Percentiles rank a stretch among this genome's conserved stretches.
Conservation (phyloP, 2,797 vertebrate genomes). For the Taenioides sp. region DNA sequence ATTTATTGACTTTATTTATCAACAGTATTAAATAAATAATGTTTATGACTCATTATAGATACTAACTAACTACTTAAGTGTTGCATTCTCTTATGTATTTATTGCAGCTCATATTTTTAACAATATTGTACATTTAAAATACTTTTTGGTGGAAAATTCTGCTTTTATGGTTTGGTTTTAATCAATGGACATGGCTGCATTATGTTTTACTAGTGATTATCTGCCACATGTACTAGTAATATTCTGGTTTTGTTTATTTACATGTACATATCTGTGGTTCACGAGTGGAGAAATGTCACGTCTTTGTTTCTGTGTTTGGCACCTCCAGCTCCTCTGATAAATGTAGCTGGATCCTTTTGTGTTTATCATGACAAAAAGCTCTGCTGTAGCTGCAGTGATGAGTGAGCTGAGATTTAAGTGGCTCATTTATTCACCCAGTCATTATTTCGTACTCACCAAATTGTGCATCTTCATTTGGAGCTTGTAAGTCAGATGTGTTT, state of each 20-base stretch:
- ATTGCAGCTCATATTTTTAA: no score
- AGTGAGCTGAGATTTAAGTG: conserved; percentile 66
- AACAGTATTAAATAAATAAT: no score
- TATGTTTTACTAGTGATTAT: no score
- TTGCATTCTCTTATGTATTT: no score
- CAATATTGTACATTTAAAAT: no score
- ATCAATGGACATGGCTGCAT: no score
- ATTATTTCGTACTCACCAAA: conserved; percentile 50
- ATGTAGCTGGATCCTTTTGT: conserved; percentile 43
- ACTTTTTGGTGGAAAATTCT: no score
- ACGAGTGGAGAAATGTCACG: background rate
- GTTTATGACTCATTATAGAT: no score
- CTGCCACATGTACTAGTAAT: background rate
- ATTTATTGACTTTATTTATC: no score
- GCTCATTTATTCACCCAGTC: conserved; percentile 50
- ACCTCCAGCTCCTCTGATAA: conserved; percentile 49
- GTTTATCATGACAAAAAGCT: conserved; percentile 51
- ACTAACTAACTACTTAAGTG: no score
- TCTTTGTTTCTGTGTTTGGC: conserved; percentile 34
- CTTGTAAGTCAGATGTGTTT: background rate
- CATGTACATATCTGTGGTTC: background rate
- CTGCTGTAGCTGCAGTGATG: conserved; percentile 52
- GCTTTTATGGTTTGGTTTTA: no score
- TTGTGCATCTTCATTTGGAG: background rate
- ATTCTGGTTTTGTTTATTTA: background rate